Evolutionary conservation across 2,113 vertebrate genomes (phyloP).

Genomic region (Rhynchomys soricoides): DNA sequence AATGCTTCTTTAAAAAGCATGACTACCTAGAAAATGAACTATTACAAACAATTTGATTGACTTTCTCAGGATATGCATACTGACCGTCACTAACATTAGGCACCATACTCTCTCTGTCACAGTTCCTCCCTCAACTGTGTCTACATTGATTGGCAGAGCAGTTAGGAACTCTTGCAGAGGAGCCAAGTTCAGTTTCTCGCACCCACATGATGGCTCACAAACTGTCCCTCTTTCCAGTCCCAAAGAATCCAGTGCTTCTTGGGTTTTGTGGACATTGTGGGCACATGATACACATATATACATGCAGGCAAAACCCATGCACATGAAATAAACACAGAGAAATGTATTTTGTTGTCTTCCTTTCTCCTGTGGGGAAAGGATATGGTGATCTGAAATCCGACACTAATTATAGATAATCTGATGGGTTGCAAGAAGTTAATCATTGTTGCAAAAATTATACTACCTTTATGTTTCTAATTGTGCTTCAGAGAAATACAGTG

Average conservation of each 20-base stretch:
- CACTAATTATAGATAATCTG: rapidly evolving
- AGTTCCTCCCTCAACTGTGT: neutral
- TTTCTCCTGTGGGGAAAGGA: neutral
- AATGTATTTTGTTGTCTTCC: neutral
- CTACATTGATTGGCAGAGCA: no score
- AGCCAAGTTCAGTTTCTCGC: neutral
- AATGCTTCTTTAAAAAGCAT: neutral
- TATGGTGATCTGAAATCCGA: neutral
- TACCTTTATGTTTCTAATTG: neutral
- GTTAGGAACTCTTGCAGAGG: neutral
- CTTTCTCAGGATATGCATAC: neutral
- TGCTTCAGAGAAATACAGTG: neutral
- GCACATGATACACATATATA: neutral
- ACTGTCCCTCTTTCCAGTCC: neutral
- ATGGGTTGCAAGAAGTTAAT: rapidly evolving
- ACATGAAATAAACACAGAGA: neutral
- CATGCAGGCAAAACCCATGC: neutral
- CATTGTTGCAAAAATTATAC: neutral
- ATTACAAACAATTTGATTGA: neutral
- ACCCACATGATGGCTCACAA: neutral
- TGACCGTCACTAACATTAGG: neutral
- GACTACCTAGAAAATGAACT: neutral
- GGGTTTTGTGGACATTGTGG: neutral
- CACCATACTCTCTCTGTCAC: neutral
- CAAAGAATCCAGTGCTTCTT: neutral